Conservation (phyloP, 2,888 invertebrate genomes). For the Hololepta plana region DNA sequence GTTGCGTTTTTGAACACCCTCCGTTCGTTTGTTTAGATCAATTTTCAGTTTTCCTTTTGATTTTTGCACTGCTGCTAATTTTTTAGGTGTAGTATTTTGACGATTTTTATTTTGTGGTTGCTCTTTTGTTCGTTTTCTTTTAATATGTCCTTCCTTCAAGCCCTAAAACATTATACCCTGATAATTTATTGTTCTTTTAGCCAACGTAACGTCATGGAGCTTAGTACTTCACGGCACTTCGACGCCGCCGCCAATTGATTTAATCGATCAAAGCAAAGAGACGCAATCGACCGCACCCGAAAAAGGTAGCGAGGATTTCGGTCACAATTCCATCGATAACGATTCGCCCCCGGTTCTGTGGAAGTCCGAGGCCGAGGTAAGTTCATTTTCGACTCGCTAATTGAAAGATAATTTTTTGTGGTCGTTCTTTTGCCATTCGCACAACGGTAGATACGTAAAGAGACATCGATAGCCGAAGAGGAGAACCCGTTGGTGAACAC, state of each 20-base stretch:
- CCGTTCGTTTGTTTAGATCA: no score
- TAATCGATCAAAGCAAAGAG: conserved; percentile 5
- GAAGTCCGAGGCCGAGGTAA: conserved; percentile 46
- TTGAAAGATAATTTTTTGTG: background rate
- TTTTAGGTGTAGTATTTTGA: no score
- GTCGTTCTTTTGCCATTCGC: conserved; percentile 12
- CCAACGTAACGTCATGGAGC: conserved; percentile 58
- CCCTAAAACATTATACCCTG: no score
- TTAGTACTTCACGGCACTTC: conserved; percentile 68
- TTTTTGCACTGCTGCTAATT: no score
- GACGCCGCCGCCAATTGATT: conserved; percentile 23
- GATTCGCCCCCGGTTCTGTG: conserved; percentile 34
- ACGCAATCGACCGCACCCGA: conserved; percentile 18
- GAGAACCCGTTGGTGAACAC: conserved; percentile 17
- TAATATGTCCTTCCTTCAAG: no score
- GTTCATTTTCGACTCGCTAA: conserved; percentile 10
- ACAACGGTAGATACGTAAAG: conserved; percentile 24
- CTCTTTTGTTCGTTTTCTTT: no score
- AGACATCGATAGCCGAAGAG: conserved; percentile 21
- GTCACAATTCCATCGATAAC: conserved; percentile 38
- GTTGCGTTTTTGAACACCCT: no score
- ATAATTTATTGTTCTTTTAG: conserved; percentile 11
- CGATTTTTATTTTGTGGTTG: no score
- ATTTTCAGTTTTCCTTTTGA: no score
- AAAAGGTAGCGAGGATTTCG: conserved; percentile 31